Base-by-base conservation (phyloP, 2,113 vertebrate species). In the Neotoma lepida region DNA sequence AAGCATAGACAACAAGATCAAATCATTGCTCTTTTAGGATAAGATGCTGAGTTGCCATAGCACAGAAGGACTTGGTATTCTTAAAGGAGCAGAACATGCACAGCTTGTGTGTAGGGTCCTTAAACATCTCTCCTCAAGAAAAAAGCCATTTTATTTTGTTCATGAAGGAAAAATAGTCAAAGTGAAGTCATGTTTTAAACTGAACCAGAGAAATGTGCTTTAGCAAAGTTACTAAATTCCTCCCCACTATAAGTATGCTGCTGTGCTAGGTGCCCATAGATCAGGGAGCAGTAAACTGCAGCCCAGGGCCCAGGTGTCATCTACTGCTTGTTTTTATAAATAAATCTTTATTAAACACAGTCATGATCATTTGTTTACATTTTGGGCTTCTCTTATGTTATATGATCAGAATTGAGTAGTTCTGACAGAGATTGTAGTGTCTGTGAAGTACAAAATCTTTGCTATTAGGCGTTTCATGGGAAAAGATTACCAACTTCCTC, bases 1-100 rank as follows among this genome's bases (percentile, higher is more conserved):
- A 95, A 82, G 58, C 22, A 56, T 92, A 68, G 70, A 61, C 39
- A 77, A 56, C 35, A 90, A 88, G 44, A 12, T 80, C 85, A 86
- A 33, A 95, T 90, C 28, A 49, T 35, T 86, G 51, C 49, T 95
- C 2, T 95, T 91, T 61, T 26, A 33, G 58, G 10, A 78, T 86
- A 92, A 86, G 78, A 56, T 89, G n/a, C 84, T 93, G 78, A 84
- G 35, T 90, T 93, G 70, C 80, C 46, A 49, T 86, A 81, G 76
- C 54, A 81, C n/a, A 86, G 39, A 44, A 74, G 71, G 10, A 74
- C 12, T 74, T 49, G 28, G 18, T 84, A 78, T 20, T 82, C 54
- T 94, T 89, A 89, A 92, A 96, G 81, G 58, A 96, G 26, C 24
- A 88, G 44, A 94, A 97, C 93, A 90, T 44, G 17, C 6, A 46